phyloP scores from a whole-genome alignment of 1,140 invertebrate species.

The Pentalonia nigronervosa region DNA sequence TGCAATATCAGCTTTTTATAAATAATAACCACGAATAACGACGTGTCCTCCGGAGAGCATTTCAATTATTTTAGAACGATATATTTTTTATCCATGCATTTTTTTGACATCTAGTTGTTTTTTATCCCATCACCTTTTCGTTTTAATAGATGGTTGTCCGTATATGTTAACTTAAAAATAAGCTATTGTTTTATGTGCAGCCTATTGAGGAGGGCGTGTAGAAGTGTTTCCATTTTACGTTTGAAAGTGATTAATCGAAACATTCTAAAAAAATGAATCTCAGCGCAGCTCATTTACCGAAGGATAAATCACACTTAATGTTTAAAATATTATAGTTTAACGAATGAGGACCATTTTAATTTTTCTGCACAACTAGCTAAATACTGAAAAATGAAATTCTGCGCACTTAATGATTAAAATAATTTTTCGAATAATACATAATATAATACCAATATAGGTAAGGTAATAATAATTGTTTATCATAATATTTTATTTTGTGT shows the following conservation, averaged over 20 bases:
- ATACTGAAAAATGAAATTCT: neutral
- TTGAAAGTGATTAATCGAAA: slow-evolving; percentile 20
- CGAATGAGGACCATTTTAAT: neutral
- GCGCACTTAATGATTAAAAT: neutral
- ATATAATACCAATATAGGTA: neutral
- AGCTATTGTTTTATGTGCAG: neutral
- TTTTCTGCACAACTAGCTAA: neutral
- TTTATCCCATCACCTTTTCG: neutral
- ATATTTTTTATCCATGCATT: neutral
- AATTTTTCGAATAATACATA: neutral
- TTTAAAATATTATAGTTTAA: neutral
- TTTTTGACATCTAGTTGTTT: neutral
- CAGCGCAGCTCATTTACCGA: neutral
- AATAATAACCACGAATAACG: neutral
- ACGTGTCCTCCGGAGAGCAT: neutral
- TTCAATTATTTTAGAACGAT: neutral
- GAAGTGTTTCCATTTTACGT: neutral
- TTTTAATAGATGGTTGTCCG: neutral
- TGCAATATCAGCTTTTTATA: neutral
- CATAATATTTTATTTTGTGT: neutral
- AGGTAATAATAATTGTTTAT: neutral
- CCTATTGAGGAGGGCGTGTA: too few relatives aligned
- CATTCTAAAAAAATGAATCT: neutral
- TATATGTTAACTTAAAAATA: neutral
- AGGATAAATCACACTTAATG: slow-evolving; percentile 16